These are phyloP conservation scores for Melanostigma gelatinosum DNA, from an alignment of 2,113 vertebrate genomes.

Conservation along the genomic window DNA sequence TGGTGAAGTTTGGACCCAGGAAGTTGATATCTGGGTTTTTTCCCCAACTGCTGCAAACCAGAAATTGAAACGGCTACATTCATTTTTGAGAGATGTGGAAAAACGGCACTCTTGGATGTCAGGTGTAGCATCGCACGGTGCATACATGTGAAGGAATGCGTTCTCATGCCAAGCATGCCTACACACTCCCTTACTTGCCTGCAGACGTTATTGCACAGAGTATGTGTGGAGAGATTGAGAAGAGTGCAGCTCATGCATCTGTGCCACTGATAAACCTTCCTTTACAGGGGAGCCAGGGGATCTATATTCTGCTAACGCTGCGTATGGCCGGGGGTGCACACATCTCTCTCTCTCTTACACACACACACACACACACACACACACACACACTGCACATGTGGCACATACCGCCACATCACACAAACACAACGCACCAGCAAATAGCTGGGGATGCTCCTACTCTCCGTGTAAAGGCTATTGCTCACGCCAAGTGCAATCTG, in stretches of 20 bases:
- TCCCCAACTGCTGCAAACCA: slow-evolving; percentile 24
- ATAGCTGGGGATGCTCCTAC: background rate
- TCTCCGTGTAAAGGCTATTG: slow-evolving; percentile 20
- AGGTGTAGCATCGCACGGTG: background rate
- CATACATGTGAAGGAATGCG: background rate
- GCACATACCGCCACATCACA: background rate
- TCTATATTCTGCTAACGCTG: slow-evolving; percentile 69
- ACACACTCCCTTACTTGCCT: background rate
- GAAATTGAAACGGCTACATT: slow-evolving; percentile 27
- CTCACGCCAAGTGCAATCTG: slow-evolving; percentile 31
- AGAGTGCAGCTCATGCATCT: slow-evolving; percentile 61
- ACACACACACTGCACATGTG: slow-evolving; percentile 16
- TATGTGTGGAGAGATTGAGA: slow-evolving; percentile 41
- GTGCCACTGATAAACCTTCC: slow-evolving; percentile 55
- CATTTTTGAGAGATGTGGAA: slow-evolving; percentile 23
- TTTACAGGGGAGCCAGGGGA: slow-evolving; percentile 56
- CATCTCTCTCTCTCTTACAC: slow-evolving; percentile 12
- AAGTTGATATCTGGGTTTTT: slow-evolving; percentile 39
- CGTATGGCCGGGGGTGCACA: slow-evolving; percentile 10
- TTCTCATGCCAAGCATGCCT: background rate
- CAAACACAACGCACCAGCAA: background rate
- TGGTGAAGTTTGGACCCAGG: slow-evolving; percentile 23
- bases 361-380: background rate
- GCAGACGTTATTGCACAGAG: slow-evolving; percentile 19
- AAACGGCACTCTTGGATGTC: slow-evolving; percentile 7